These are phyloP conservation scores for Solenodon paradoxus DNA, from an alignment of 2,113 vertebrate species.

Conservation along the genomic window DNA sequence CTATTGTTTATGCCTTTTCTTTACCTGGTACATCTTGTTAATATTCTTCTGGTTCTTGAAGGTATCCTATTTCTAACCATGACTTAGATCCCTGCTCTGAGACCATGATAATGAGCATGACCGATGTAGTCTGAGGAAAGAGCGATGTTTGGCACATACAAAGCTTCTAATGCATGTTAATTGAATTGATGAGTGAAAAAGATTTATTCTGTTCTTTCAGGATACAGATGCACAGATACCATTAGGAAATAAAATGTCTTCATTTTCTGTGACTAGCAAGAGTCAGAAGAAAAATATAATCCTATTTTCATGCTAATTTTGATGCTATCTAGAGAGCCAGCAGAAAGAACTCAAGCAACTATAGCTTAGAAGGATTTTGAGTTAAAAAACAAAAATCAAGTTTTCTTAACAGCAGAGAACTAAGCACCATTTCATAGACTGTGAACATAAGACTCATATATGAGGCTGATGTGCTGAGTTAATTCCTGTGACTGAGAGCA, in stretches of 20 bases:
- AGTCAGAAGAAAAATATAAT: not conserved
- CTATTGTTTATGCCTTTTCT: not conserved
- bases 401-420: not conserved
- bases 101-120: not conserved
- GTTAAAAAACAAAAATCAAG: not conserved
- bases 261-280: not conserved
- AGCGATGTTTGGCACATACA: not conserved
- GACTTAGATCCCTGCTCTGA: not conserved
- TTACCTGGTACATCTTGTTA: not conserved
- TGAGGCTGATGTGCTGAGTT: not conserved
- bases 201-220: not conserved
- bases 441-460: not conserved
- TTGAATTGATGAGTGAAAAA: not conserved
- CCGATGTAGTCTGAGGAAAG: not conserved
- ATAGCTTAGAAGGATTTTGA: not conserved
- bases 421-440: not conserved
- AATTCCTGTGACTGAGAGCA: rapidly evolving
- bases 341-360: not conserved
- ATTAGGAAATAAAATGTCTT: slow-evolving; percentile 17
- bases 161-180: not conserved
- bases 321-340: not conserved
- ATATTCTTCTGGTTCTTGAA: not conserved
- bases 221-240: not conserved
- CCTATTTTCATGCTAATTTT: not conserved
- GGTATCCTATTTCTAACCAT: not conserved